phyloP scores from a whole-genome alignment of 2,888 invertebrate species.

The Tridacna crocea region DNA sequence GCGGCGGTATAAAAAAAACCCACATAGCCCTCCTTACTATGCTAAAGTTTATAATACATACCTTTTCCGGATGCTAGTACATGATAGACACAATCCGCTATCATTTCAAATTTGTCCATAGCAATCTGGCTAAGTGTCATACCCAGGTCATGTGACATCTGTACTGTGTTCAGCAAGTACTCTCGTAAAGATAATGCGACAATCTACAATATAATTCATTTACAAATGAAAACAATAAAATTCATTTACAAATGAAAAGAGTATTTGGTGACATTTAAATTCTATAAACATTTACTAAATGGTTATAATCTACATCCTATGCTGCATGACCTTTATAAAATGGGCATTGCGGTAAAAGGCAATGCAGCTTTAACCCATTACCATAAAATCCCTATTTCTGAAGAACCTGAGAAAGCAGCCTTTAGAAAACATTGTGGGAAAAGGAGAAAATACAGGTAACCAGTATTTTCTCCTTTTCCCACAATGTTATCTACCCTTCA shows the following conservation, averaged over 20 bases:
- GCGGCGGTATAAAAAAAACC: no score
- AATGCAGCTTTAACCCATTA: no score
- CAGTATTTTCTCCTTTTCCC: conserved; percentile 5
- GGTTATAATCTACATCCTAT: no score
- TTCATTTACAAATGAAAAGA: neutral
- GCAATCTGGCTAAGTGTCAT: conserved; percentile 62
- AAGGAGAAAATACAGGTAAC: neutral
- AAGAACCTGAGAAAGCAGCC: no score
- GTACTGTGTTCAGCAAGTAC: conserved; percentile 63
- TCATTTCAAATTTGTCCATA: conserved; percentile 69
- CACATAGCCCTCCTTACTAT: no score
- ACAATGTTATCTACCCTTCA: neutral
- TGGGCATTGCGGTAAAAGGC: no score
- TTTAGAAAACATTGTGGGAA: neutral
- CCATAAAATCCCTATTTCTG: no score
- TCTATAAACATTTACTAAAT: no score
- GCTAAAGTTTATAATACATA: conserved; percentile 32
- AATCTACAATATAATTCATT: conserved; percentile 65
- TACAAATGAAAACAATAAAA: no score
- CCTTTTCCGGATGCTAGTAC: conserved; percentile 78
- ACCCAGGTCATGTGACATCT: conserved; percentile 69
- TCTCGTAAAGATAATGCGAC: conserved; percentile 72
- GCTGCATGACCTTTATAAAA: no score
- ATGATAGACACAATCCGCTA: conserved; percentile 79
- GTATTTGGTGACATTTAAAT: no score